These are phyloP conservation scores for Saccostrea cuccullata DNA, from an alignment of 1,140 invertebrate genomes.

Conservation along the genomic window DNA sequence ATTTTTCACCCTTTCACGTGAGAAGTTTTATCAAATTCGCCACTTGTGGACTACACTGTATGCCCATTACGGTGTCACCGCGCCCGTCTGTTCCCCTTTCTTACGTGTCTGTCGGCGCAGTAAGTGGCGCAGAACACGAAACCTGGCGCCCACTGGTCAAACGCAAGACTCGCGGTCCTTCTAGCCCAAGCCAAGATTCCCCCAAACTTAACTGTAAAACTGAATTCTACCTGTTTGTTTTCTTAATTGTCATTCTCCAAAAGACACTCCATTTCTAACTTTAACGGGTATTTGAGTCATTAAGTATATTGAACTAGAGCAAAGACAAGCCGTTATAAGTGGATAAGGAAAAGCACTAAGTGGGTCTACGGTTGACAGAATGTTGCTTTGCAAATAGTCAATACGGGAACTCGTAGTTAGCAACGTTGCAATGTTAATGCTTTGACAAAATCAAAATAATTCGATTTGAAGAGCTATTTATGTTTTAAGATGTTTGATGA, in stretches of 20 bases:
- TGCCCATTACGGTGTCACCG: constrained; percentile 36
- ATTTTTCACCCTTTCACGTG: constrained; percentile 23
- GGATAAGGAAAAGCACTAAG: constrained; percentile 17
- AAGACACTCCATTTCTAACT: constrained; percentile 19
- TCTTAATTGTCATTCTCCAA: constrained; percentile 30
- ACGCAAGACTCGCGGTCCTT: not conserved
- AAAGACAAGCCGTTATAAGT: constrained; percentile 21
- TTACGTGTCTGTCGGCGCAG: not conserved
- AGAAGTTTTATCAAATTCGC: constrained; percentile 26
- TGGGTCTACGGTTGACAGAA: not conserved
- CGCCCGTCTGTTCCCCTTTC: constrained; percentile 19
- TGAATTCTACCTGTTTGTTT: constrained; percentile 14
- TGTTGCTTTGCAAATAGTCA: constrained; percentile 25
- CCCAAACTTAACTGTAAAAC: not conserved
- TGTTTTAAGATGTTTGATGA: constrained; percentile 28
- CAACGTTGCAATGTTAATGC: constrained; percentile 25
- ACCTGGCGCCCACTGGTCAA: constrained; percentile 24
- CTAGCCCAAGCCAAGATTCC: not conserved
- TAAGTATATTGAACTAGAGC: constrained; percentile 28
- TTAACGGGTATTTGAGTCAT: constrained; percentile 24
- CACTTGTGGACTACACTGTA: constrained; percentile 31
- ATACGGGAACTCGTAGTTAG: not conserved
- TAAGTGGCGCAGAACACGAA: constrained; percentile 28
- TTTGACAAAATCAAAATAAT: constrained; percentile 29
- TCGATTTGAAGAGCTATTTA: constrained; percentile 31